Evolutionary conservation across 2,888 invertebrate genomes (phyloP), one percentile per base, ranked within the genome.

Genomic region (Pollenia labialis): DNA sequence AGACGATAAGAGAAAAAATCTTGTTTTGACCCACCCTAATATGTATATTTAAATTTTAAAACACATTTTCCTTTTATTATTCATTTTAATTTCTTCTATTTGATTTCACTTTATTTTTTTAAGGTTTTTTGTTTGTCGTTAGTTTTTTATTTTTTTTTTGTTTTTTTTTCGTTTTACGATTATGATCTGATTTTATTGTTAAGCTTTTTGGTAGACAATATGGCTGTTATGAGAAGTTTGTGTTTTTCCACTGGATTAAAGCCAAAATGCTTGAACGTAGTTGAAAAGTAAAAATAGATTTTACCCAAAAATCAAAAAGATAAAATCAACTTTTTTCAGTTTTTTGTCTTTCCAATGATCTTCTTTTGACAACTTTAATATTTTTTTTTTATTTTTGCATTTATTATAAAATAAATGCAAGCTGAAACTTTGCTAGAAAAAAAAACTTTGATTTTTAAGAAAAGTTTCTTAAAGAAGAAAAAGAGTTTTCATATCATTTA

Each of bases 191-290:
- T 75, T 75, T 82, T 75, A 75, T 75, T 75, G 75, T 75, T 60
- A 75, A 75, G 81, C 68, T 52, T 69, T 69, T 60, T 75, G 68
- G 44, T 60, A 82, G 81, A 82, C 81, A 82, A 82, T 82, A 82
- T 82, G 81, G 75, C 81, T 82, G 75, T 82, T 75, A 50, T 81
- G 75, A 68, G 46, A 75, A 75, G 68, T 82, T 69, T 44, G 16
- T 52, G 50, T 44, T 74, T 75, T 85, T 72, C 66, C 52, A 64
- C 72, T 81, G 85, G 81, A 81, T 85, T 77, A 16, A 72, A 77
- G 81, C 85, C 81, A 85, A 81, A 23, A 60, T 46, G 58, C 16
- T 56, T 64, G 44, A 9, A 69, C 68, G 44, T 54, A 60, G 18
- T 56, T 72, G 54, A 46, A 32, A 32, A 50, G 42, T 9, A 58